Percentiles rank a stretch among this genome's conserved stretches.
phyloP scores from a whole-genome alignment of 92 coral and sea anemone genomes.

The Meandrina meandrites region DNA sequence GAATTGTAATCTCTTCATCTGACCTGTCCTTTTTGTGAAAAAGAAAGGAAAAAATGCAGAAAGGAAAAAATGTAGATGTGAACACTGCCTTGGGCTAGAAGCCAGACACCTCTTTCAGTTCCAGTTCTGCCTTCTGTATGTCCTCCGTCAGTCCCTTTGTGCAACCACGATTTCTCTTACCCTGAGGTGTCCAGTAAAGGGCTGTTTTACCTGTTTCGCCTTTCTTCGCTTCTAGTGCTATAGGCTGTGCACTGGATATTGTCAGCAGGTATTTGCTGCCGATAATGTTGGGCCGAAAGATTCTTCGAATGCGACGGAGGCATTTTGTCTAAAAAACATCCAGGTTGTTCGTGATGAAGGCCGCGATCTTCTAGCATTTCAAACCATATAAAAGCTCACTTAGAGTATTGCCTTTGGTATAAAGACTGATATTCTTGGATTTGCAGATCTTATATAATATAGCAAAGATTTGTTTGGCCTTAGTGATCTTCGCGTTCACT shows the following conservation, averaged over 20 bases:
- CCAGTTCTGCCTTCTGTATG: not conserved
- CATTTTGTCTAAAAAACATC: not conserved
- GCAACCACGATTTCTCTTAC: not conserved
- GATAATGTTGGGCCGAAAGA: not conserved
- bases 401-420: not conserved
- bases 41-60: no score
- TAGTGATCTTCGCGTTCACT: not conserved
- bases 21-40: no score
- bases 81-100: no score
- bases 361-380: not conserved
- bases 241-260: not conserved
- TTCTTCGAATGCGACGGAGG: not conserved
- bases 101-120: not conserved
- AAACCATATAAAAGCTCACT: not conserved
- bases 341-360: not conserved
- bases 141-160: not conserved
- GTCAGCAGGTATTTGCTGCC: not conserved
- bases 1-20: no score
- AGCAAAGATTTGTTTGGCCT: not conserved
- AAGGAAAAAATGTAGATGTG: no score
- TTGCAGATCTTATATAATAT: not conserved
- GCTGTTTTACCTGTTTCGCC: not conserved
- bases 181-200: not conserved
- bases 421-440: not conserved
- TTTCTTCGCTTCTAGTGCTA: not conserved